These are phyloP conservation scores for Anoplolepis gracilipes DNA, from an alignment of 1,140 invertebrate genomes.

Conservation along the genomic window DNA sequence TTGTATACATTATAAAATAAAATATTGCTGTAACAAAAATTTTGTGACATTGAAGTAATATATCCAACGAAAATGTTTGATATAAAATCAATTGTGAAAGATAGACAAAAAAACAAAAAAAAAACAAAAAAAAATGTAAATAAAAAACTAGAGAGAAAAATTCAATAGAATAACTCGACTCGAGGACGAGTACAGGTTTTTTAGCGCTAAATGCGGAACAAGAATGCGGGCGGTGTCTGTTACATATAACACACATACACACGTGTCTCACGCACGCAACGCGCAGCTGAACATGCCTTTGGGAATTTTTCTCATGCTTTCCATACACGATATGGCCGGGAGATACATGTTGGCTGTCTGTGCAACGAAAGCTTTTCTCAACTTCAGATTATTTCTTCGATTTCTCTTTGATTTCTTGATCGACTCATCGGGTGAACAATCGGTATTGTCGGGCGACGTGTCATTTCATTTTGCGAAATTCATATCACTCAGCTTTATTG, in stretches of 20 bases:
- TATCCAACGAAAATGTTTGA: too few species aligned
- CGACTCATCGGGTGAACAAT: constrained; percentile 39
- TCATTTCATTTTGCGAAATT: constrained; percentile 44
- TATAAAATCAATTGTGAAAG: too few species aligned
- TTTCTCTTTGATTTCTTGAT: constrained; percentile 1
- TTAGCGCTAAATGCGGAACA: constrained; percentile 28
- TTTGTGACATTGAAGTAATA: too few species aligned
- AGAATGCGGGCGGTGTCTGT: constrained; percentile 29
- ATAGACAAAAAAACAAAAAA: neutral
- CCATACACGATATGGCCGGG: constrained; percentile 7
- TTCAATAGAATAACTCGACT: neutral
- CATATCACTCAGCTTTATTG: neutral
- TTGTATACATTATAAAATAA: neutral
- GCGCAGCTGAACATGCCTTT: constrained; percentile 43
- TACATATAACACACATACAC: neutral
- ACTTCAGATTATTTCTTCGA: constrained; percentile 7
- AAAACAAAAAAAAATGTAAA: neutral
- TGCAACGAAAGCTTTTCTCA: constrained; percentile 52
- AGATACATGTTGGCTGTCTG: constrained; percentile 41
- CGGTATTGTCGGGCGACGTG: constrained; percentile 21
- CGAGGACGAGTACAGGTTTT: neutral
- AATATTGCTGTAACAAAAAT: neutral
- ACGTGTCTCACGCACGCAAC: constrained; percentile 56
- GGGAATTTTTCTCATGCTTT: constrained; percentile 58
- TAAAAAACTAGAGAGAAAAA: neutral